These are phyloP conservation scores for Carcharodon carcharias DNA, from an alignment of 2,797 vertebrate species.

Conservation along the genomic window DNA sequence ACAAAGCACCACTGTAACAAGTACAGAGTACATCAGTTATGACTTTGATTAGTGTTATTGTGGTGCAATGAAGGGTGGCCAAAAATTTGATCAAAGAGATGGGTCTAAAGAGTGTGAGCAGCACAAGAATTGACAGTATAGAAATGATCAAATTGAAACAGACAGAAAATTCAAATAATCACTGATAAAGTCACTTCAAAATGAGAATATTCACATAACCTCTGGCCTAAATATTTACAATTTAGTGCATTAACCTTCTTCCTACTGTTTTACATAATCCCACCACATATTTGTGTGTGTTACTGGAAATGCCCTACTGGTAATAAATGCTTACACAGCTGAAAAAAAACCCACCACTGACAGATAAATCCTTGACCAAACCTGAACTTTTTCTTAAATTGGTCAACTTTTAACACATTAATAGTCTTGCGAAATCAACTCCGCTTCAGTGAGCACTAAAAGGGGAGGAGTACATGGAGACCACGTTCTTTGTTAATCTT, in stretches of 20 bases:
- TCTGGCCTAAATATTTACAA: background rate
- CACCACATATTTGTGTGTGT: background rate
- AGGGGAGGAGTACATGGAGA: background rate
- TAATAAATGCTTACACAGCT: constrained; percentile 47
- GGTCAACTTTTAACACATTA: constrained; percentile 29
- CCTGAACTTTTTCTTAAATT: background rate
- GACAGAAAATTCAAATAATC: background rate
- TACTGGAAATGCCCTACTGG: constrained; percentile 37
- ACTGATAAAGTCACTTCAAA: background rate
- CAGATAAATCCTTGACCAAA: constrained; percentile 3
- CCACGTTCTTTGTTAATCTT: background rate
- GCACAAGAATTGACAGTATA: background rate
- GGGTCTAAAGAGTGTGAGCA: background rate
- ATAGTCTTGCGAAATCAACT: constrained; percentile 9
- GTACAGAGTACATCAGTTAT: background rate
- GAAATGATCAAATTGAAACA: background rate
- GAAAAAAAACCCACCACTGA: constrained; percentile 41
- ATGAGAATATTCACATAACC: background rate
- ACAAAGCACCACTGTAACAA: background rate
- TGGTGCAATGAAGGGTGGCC: background rate
- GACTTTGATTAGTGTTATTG: background rate
- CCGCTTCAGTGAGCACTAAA: background rate
- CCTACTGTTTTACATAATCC: background rate
- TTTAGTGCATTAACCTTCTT: background rate
- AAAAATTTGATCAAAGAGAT: background rate